A percentile compares a stretch with the other conserved stretches of the same genome.
Conservation (phyloP, 30 jellyfish, hydroid and myxozoan genomes). For the Aurelia aurita region DNA sequence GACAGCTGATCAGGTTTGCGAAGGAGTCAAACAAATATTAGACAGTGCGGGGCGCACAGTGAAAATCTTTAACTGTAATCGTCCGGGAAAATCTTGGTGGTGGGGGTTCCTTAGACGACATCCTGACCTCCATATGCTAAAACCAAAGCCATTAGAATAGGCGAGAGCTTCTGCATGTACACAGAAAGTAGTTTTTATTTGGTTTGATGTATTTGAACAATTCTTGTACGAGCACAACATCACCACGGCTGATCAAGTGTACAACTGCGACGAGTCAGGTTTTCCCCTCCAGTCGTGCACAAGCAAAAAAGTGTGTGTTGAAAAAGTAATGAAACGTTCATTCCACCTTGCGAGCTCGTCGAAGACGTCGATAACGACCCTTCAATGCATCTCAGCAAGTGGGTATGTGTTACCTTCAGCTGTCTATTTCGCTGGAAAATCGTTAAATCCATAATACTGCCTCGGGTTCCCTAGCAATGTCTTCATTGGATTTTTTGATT, state of each 20-base stretch:
- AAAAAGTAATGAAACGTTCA: not conserved
- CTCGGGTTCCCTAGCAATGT: not conserved
- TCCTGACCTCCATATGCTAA: slow-evolving; percentile 7
- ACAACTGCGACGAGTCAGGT: not conserved
- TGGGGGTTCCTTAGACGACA: not conserved
- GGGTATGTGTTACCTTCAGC: not conserved
- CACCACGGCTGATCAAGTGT: not conserved
- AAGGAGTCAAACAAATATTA: slow-evolving; percentile 7
- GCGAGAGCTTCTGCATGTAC: slow-evolving; percentile 15
- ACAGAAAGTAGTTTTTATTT: not conserved
- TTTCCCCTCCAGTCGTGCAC: too few relatives aligned
- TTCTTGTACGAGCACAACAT: not conserved
- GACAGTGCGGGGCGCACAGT: slow-evolving; percentile 9
- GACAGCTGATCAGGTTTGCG: slow-evolving; percentile 5
- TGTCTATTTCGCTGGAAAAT: not conserved
- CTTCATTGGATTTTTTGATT: not conserved
- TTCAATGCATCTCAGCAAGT: not conserved
- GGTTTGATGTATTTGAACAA: slow-evolving; percentile 4
- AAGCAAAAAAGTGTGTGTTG: not conserved
- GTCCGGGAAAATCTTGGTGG: slow-evolving; percentile 28
- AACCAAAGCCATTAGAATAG: not conserved
- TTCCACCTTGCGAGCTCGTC: not conserved
- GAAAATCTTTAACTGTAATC: not conserved
- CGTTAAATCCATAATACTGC: not conserved
- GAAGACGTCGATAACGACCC: not conserved